Conservation (phyloP, 2,797 vertebrate species). For the Enteromius unitaeniatus region DNA sequence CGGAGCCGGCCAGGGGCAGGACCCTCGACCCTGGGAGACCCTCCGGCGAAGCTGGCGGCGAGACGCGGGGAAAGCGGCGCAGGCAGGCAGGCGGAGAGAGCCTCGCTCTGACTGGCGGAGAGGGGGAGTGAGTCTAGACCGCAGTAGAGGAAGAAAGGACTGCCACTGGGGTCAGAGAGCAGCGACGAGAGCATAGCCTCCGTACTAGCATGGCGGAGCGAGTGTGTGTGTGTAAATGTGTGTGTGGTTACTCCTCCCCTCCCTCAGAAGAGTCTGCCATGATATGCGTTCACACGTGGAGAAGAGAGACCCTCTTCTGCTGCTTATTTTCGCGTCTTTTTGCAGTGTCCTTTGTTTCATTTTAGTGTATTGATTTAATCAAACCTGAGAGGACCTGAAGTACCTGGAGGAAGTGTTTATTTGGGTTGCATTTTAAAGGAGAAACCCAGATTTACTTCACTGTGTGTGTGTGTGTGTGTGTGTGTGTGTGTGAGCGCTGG, state of each 20-base stretch:
- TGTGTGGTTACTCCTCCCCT: conserved; percentile 43
- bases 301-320: neutral
- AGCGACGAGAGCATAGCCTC: conserved; percentile 76
- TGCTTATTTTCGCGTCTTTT: neutral
- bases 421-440: conserved; percentile 9
- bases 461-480: neutral
- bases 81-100: conserved; percentile 70
- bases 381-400: neutral
- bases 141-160: conserved; percentile 86
- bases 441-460: neutral
- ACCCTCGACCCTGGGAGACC: conserved; percentile 93
- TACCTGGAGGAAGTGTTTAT: neutral
- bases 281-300: conserved; percentile 38
- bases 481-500: neutral
- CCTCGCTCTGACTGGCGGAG: conserved; percentile 70
- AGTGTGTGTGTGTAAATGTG: conserved; percentile 17
- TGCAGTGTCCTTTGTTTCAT: conserved; percentile 14
- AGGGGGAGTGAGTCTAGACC: conserved; percentile 75
- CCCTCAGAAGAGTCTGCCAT: conserved; percentile 57
- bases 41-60: conserved; percentile 76
- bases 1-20: conserved; percentile 84
- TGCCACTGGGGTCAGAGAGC: conserved; percentile 86
- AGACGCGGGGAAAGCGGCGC: conserved; percentile 72
- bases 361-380: neutral
- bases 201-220: conserved; percentile 57